Percentiles rank a stretch among this genome's conserved stretches.
These are phyloP conservation scores for Eidolon helvum DNA, from an alignment of 2,113 vertebrate species.

Conservation along the genomic window DNA sequence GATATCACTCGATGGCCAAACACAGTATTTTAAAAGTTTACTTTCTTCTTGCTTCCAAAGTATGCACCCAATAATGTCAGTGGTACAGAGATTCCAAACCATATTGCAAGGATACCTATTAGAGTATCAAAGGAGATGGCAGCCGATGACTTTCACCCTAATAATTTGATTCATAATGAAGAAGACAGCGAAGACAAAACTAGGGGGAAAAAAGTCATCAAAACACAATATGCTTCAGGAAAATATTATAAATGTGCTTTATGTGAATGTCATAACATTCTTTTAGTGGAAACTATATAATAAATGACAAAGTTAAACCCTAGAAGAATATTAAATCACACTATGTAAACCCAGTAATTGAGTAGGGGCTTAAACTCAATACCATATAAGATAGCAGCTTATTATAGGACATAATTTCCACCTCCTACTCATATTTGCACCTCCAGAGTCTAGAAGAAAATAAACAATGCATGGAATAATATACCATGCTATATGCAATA, in stretches of 20 bases:
- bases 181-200: conserved; percentile 93
- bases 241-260: conserved; percentile 22
- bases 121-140: conserved; percentile 92
- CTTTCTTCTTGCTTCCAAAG: conserved; percentile 93
- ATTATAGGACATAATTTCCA: neutral
- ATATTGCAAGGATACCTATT: conserved; percentile 90
- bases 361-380: neutral
- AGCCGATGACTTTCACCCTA: conserved; percentile 92
- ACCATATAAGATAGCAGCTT: neutral
- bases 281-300: neutral
- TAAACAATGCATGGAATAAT: neutral
- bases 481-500: neutral
- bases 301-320: neutral
- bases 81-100: conserved; percentile 94
- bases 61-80: conserved; percentile 92
- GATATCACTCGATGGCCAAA: neutral
- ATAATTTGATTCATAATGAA: conserved; percentile 96
- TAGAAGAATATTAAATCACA: conserved; percentile 17
- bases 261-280: neutral
- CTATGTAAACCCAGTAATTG: neutral
- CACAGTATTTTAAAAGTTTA: conserved; percentile 68
- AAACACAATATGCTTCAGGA: neutral
- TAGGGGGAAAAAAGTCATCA: conserved; percentile 59
- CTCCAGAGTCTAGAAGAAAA: conserved; percentile 31
- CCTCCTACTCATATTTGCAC: conserved; percentile 1